Conservation (phyloP, 2,113 vertebrate species). For the Sceloporus undulatus region DNA sequence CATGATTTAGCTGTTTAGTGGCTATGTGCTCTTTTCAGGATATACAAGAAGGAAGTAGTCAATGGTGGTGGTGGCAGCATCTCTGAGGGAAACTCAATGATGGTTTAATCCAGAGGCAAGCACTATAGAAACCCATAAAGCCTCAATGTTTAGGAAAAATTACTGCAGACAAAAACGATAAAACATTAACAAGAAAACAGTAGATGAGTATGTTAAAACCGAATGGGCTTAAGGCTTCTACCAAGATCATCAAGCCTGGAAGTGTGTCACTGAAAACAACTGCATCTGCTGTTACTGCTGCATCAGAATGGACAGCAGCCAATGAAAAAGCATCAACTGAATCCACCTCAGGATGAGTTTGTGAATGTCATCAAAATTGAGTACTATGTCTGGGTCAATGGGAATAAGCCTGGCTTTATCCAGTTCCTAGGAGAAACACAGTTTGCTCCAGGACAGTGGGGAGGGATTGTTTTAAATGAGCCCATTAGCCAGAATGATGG, state of each 20-base stretch:
- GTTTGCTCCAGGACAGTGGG: conserved; percentile 98
- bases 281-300: conserved; percentile 72
- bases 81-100: no score
- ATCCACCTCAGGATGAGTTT: conserved; percentile 77
- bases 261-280: conserved; percentile 81
- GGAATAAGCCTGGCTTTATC: conserved; percentile 93
- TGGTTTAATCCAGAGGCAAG: conserved; percentile 71
- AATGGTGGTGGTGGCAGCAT: no score
- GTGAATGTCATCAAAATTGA: conserved; percentile 90
- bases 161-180: conserved; percentile 40
- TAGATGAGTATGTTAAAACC: conserved; percentile 94
- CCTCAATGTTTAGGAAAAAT: conserved; percentile 77
- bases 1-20: no score
- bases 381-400: conserved; percentile 98
- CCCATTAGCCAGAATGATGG: conserved; percentile 97
- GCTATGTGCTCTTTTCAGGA: no score
- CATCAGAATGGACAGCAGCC: conserved; percentile 75
- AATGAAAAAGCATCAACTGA: conserved; percentile 77
- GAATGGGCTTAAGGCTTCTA: conserved; percentile 94
- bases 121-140: conserved; percentile 57
- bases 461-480: conserved; percentile 95
- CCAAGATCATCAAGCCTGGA: conserved; percentile 88
- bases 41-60: no score
- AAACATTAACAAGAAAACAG: conserved; percentile 39
- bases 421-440: conserved; percentile 97